Conservation (phyloP, 2,113 vertebrate genomes). For the Naja naja region DNA sequence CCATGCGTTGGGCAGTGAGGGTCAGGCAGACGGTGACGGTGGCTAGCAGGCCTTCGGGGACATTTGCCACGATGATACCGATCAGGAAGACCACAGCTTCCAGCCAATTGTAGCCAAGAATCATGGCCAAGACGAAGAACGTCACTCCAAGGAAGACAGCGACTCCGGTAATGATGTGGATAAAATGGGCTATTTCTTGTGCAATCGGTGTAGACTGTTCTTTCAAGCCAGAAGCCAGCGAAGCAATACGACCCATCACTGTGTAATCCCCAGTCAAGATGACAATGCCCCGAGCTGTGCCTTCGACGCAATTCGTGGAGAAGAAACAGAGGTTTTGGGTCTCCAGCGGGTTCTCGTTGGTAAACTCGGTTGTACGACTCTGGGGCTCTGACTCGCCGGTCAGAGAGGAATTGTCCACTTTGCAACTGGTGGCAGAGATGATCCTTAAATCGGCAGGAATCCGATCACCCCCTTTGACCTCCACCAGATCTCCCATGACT, state of each 20-base stretch:
- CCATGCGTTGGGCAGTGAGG: slow-evolving; percentile 92
- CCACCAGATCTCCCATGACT: background rate
- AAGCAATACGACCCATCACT: slow-evolving; percentile 4
- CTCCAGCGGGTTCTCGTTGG: background rate
- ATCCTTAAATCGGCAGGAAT: background rate
- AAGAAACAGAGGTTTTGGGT: background rate
- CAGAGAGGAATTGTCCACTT: slow-evolving; percentile 18
- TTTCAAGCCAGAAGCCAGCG: background rate
- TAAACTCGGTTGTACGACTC: background rate
- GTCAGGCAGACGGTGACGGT: slow-evolving; percentile 68
- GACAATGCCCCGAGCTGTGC: background rate
- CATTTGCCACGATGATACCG: slow-evolving; percentile 4
- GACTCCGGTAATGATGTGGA: background rate
- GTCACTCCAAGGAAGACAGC: background rate
- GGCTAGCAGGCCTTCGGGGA: slow-evolving; percentile 1
- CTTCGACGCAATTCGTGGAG: slow-evolving; percentile 12
- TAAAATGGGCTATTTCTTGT: background rate
- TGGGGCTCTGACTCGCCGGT: background rate
- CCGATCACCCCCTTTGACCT: background rate
- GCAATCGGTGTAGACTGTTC: background rate
- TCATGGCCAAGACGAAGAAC: background rate
- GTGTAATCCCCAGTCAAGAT: slow-evolving; percentile 6
- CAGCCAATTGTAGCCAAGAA: background rate
- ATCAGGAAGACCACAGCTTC: background rate
- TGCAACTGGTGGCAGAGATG: slow-evolving; percentile 1